Evolutionary conservation across 2,113 vertebrate genomes (phyloP), one percentile per base, ranked within the genome.

Genomic region (Australoheros scitulus): DNA sequence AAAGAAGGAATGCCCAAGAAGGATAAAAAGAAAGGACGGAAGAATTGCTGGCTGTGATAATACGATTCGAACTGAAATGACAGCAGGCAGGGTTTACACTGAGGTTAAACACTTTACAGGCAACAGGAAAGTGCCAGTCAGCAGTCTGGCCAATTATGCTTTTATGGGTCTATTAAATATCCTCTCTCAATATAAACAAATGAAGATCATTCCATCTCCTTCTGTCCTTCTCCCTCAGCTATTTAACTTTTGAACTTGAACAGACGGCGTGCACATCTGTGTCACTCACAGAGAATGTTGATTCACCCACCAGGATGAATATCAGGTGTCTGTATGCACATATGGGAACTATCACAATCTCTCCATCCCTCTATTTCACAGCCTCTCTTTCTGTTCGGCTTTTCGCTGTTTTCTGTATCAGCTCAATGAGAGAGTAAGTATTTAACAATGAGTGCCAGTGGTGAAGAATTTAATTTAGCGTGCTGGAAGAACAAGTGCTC

Each of bases 261-360:
- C 88, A 92, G 89, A 91, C 82, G 47, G 88, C 57, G 85, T 75
- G 81, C 83, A 87, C 90, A 90, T 93, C 88, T 93, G 91, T 94
- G 92, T 94, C 93, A 90, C 89, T 90, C 77, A 58, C 26, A 1
- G 89, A 89, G 92, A 95, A 95, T 94, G 94, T 95, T 92, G 92
- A 92, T 93, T 91, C 92, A 92, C 89, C 91, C 92, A 92, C 89
- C 81, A 82, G 91, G 91, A 94, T 20, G 52, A 91, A 89, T 88
- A 96, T 95, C 95, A 95, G 94, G 94, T 95, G 91, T 94, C 94
- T 82, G 64, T 76, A 17, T 72, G 75, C 88, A 92, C 94, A 95
- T 94, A 91, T 94, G 95, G 94, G 92, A 94, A 91, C 90, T 34
- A 95, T 95, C 84, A 81, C 63, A n/a, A 64, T 52, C 87, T 80